phyloP scores from a whole-genome alignment of 2,113 vertebrate species.

The Galemys pyrenaicus region DNA sequence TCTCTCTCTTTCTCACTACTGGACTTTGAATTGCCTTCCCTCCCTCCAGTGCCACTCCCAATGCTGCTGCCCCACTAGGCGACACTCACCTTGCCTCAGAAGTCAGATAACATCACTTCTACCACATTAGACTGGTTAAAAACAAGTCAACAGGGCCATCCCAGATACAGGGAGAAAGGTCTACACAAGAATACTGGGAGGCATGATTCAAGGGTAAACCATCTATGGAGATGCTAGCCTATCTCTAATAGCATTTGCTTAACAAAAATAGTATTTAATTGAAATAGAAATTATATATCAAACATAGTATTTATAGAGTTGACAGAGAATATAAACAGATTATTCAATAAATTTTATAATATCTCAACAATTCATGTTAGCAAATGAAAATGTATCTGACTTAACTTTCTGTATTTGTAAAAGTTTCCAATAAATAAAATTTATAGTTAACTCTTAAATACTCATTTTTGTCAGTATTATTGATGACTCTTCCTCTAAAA shows the following conservation, averaged over 20 bases:
- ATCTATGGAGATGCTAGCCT: not conserved
- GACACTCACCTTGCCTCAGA: too few species aligned
- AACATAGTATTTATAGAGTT: not conserved
- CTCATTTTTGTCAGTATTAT: not conserved
- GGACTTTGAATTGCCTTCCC: too few species aligned
- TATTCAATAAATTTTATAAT: not conserved
- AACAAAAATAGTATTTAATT: not conserved
- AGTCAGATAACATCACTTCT: not conserved
- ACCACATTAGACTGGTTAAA: not conserved
- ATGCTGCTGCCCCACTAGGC: too few species aligned
- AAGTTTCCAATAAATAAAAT: conserved; percentile 15
- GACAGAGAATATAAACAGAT: not conserved
- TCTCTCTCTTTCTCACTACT: too few species aligned
- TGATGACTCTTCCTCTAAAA: not conserved
- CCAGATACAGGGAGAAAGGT: not conserved
- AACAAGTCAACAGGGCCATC: not conserved
- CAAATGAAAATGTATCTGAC: not conserved
- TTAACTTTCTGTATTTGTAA: not conserved
- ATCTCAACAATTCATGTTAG: not conserved
- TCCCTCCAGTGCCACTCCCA: too few species aligned
- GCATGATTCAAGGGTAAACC: not conserved
- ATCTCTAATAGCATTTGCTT: not conserved
- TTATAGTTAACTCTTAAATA: conserved; percentile 12
- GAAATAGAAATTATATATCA: conserved; percentile 38
- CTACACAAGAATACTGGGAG: not conserved